Base-by-base conservation (phyloP, 2,797 vertebrate species). In the Loris lydekkerianus region DNA sequence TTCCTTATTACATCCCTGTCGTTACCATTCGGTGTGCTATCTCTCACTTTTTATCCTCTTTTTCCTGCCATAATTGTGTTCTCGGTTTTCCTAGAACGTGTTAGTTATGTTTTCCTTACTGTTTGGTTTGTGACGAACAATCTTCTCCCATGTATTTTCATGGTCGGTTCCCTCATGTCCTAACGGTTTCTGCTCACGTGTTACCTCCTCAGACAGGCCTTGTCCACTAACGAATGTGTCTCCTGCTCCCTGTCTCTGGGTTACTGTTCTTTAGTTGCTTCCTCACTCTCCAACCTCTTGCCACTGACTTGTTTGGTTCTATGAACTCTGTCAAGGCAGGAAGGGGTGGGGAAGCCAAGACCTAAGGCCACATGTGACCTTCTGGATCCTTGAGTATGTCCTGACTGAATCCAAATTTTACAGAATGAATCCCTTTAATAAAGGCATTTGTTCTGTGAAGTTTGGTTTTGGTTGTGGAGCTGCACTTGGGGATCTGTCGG, bases 11-110 rank as follows among this genome's bases (percentile, higher is more conserved):
- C 37, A 17, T 65, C 37, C 88, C 37, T 72, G 4, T 10, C 5
- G 0, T 34, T 29, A 3, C 1, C 10, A 23, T 15, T 86, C 17
- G 6, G 0, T n/a, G 31, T 40, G 0, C 10, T 17, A 10, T n/a
- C 11, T 3, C 4, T 67, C 5, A 25, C 11, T 13, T 61, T 1
- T 17, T 23, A 6, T 91, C 60, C 40, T 81, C n/a, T 49, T 53
- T 88, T 91, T 65, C 8, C 2, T 2, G 1, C 25, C 31, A 34
- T 25, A 49, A 56, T 80, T 65, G 21, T 76, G 3, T 78, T 58
- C 34, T 40, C 58, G 53, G 10, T 60, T 84, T 43, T 76, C 9
- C 31, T 67, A 10, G 18, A 58, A 5, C 10, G 21, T 10, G 2
- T 29, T 11, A 23, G 10, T 46, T n/a, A 23, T 37, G 3, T 88